phyloP scores from a whole-genome alignment of 2,797 vertebrate genomes.

The Simalia tracyae region DNA sequence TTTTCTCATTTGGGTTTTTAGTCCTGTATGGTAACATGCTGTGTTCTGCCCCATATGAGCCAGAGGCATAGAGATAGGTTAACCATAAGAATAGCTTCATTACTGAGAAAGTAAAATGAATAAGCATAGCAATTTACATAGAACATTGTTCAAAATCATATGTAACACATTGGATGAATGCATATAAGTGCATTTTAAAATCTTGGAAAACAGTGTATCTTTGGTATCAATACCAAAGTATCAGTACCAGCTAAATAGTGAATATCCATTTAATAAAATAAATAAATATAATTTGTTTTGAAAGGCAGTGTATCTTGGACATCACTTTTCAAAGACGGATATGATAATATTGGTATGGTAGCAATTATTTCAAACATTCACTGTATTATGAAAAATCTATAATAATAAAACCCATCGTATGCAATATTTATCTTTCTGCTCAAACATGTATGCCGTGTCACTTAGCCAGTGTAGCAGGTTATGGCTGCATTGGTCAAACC shows the following conservation, averaged over 20 bases:
- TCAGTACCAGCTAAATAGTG: background rate
- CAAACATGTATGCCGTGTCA: conserved; percentile 26
- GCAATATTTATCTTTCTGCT: background rate
- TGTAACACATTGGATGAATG: background rate
- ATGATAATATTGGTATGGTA: background rate
- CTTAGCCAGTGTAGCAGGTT: conserved; percentile 29
- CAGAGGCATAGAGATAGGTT: conserved; percentile 44
- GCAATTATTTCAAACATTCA: background rate
- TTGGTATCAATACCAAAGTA: background rate
- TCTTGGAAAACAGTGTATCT: background rate
- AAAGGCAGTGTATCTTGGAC: background rate
- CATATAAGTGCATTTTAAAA: background rate
- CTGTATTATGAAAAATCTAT: background rate
- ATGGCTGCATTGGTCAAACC: conserved; percentile 31
- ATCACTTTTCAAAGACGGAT: background rate
- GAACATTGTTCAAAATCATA: background rate
- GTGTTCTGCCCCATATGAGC: conserved; percentile 60
- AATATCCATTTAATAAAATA: conserved; percentile 7
- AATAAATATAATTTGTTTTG: background rate
- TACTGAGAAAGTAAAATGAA: conserved; percentile 30
- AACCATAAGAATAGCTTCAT: conserved; percentile 34
- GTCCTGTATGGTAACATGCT: conserved; percentile 32
- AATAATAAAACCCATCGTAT: background rate
- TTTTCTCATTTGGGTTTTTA: conserved; percentile 25
- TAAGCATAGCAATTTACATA: conserved; percentile 13